phyloP scores from a whole-genome alignment of 2,113 vertebrate species.

The Anser brachyrhynchus region DNA sequence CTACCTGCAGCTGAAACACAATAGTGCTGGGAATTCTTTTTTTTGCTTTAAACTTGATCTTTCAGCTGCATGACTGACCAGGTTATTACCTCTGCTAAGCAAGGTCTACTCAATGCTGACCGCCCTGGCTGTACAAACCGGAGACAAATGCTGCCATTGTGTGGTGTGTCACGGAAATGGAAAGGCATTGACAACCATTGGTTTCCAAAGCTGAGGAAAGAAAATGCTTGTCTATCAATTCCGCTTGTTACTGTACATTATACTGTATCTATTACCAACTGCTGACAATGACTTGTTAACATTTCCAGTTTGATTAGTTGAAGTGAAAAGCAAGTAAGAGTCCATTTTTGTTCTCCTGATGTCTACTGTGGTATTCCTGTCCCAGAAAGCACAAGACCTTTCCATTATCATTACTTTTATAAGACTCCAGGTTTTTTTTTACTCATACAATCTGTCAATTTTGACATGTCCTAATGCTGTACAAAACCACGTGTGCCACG shows the following conservation, averaged over 20 bases:
- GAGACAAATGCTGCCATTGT: slow-evolving; percentile 89
- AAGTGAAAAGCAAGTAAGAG: not conserved
- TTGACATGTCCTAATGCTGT: not conserved
- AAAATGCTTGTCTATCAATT: slow-evolving; percentile 50
- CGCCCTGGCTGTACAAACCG: slow-evolving; percentile 75
- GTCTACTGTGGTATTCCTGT: not conserved
- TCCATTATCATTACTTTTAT: not conserved
- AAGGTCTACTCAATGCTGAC: slow-evolving; percentile 77
- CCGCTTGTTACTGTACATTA: slow-evolving; percentile 42
- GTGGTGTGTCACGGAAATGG: slow-evolving; percentile 67
- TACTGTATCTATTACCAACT: slow-evolving; percentile 23
- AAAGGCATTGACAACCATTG: slow-evolving; percentile 69
- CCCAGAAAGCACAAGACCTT: not conserved
- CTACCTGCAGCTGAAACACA: slow-evolving; percentile 80
- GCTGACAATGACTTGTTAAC: slow-evolving; percentile 21
- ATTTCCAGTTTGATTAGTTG: slow-evolving; percentile 10
- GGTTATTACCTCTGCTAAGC: slow-evolving; percentile 82
- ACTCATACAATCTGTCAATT: not conserved
- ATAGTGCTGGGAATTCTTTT: slow-evolving; percentile 87
- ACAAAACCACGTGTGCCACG: not conserved
- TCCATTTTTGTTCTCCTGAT: not conserved
- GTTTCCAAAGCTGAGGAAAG: slow-evolving; percentile 22
- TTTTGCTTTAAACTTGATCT: slow-evolving; percentile 91
- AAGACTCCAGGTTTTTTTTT: not conserved
- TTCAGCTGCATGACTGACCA: slow-evolving; percentile 88